Percentiles rank a stretch among this genome's conserved stretches.
Evolutionary conservation across 2,888 invertebrate species (phyloP).

Genomic region (Schizaphis graminum): DNA sequence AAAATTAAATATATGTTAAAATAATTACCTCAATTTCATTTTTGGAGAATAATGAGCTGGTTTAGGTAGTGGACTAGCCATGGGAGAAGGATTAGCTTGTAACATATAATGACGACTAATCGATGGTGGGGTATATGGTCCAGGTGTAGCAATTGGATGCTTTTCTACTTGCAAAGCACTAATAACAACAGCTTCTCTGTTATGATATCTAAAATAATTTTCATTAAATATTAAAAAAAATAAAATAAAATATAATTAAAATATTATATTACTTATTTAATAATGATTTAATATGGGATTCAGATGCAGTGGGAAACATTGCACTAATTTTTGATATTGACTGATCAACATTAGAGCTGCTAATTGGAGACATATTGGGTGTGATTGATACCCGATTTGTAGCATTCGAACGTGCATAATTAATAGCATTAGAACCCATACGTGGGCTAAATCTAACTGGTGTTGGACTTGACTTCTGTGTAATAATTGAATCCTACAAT

Average conservation of each 20-base stretch:
- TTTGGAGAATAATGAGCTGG: slow-evolving; percentile 86
- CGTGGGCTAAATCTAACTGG: slow-evolving; percentile 72
- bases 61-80: slow-evolving; percentile 68
- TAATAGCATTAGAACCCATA: slow-evolving; percentile 71
- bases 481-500: slow-evolving; percentile 51
- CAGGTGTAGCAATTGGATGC: slow-evolving; percentile 69
- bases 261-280: slow-evolving; percentile 84
- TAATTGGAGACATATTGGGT: slow-evolving; percentile 70
- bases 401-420: slow-evolving; percentile 67
- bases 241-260: neutral
- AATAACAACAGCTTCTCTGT: slow-evolving; percentile 91
- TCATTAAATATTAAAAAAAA: neutral
- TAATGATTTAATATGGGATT: slow-evolving; percentile 87
- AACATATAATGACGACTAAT: slow-evolving; percentile 66
- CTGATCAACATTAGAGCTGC: slow-evolving; percentile 79
- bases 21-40: slow-evolving; percentile 88
- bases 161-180: slow-evolving; percentile 94
- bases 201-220: slow-evolving; percentile 81
- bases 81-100: slow-evolving; percentile 67
- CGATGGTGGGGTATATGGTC: slow-evolving; percentile 69
- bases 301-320: slow-evolving; percentile 92
- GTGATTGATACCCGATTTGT: slow-evolving; percentile 70
- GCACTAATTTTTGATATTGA: slow-evolving; percentile 85
- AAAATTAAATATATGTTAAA: slow-evolving; percentile 62
- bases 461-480: slow-evolving; percentile 71